Base-by-base conservation (phyloP, 2,888 invertebrate genomes). In the Xestoiulus laeticollis region DNA sequence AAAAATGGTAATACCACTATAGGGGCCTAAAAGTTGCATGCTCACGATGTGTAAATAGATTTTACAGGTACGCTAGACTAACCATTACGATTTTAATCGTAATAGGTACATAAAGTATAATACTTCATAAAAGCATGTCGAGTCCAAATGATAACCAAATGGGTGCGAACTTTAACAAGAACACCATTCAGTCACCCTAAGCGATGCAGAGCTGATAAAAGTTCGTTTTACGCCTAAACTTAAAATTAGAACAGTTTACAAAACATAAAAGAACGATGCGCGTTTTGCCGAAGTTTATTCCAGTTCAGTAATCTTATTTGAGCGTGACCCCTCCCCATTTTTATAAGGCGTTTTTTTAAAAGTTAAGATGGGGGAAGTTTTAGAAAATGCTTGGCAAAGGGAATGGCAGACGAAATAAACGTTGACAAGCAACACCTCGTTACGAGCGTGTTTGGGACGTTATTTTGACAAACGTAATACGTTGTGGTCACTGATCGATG, bases 251-350 rank as follows among this genome's bases (percentile, higher is more conserved):
- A 26, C 78, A 30, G 30, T 78, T 78, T 30, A 12, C 1, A 78
- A 68, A 78, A 68, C 14, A 78, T 14, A 26, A 0, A 30, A 78
- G 8, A 26, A 10, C 33, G 30, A 30, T 30, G 14, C 26, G 10
- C 78, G 30, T 78, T n/a, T 78, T 30, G 30, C 78, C 14, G 78
- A 12, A 22, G 30, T 14, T 30, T 30, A 78, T 30, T 78, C 10
- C 22, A 78, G 30, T 78, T 78, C 26, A 78, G 30, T 14, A 78
- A 78, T 22, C 30, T 78, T 78, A 78, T 78, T 78, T 30, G 78
- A 78, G 14, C 14, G 78, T 78, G 78, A 78, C 78, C 78, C 78
- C 78, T 78, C 78, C 78, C 78, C 78, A 78, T 78, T 78, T 30
- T 30, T 26, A 30, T 78, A 30, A 30, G 78, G 78, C 68, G 68